Base-by-base conservation (phyloP, 2,797 vertebrate species). In the Denticeps clupeoides region DNA sequence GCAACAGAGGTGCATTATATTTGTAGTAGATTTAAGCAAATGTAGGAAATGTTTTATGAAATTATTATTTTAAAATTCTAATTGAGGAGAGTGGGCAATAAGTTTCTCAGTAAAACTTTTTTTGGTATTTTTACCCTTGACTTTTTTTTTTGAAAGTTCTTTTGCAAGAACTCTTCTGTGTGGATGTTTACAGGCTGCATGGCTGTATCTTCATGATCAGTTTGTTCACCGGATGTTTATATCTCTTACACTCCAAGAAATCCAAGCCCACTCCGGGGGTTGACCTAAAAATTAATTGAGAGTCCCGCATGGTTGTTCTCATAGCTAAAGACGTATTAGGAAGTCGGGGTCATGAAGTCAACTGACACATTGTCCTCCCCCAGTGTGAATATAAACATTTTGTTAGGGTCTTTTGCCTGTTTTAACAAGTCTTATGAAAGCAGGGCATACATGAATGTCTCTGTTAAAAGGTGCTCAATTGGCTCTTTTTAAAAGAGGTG, bases 371-470 rank as follows among this genome's bases (percentile, higher is more conserved):
- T 79, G 80, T 84, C 79, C 80, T 74, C 72, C 80, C 78, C 80
- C 82, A 82, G 83, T 82, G 81, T 77, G 80, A 84, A 85, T 75
- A 82, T 87, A 87, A 87, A 85, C 84, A 85, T 81, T 68, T 77
- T 81, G 80, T 70, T 77, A 82, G 77, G 75, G 70, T 82, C 80
- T 84, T 83, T 77, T 75, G 75, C 74, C 80, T 77, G 84, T 85
- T 89, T 85, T 80, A 82, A 83, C 81, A 76, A 35, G 53, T 54
- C 52, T 57, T 55, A 54, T 49, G 48, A 64, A 62, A 59, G 55
- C 48, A 57, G 51, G n/a, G 35, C 47, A 55, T 53, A 63, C 60
- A 56, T 49, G 54, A 55, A 61, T 63, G 47, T 46, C 58, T 53
- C 52, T 59, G 53, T 63, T 21, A 16, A 16, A 12, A 7, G 26